Evolutionary conservation across 2,888 invertebrate genomes (phyloP), one percentile per base, ranked within the genome.

Genomic region (Folsomia candida): DNA sequence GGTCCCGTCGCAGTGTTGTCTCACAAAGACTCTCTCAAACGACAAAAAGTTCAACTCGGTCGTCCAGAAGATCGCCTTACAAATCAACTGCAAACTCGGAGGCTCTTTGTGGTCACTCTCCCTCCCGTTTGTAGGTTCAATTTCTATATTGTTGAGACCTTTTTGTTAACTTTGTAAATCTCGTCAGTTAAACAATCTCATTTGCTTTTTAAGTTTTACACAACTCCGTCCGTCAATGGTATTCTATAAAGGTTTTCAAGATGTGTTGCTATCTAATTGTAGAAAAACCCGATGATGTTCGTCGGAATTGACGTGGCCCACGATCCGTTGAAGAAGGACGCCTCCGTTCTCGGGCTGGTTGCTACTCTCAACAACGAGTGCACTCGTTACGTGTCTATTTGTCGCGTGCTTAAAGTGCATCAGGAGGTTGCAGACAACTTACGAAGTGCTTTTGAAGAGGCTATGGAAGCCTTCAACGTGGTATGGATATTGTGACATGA

Each of bases 41-140:
- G 88, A 89, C 27, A 83, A 87, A 11, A 93, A 91, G 81, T 84
- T 92, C 63, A 87, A 91, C 0, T 86, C 91, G 0, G 89, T 97
- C 18, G 89, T 91, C 0, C 92, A 93, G 82, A 97, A 96, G 84
- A 92, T 97, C 57, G 88, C 92, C 0, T 84, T 97, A 26, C 97
- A 97, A 84, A 94, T 97, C 78, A 96, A 94, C 82, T 95, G 95
- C 82, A 97, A 97, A 84, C 84, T 97, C 9, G 97, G 97, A 2
- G 97, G 97, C 1, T 90, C 93, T 0, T 83, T 97, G 25, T 97
- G 97, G 97, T 87, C 89, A 1, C 85, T 97, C 0, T 85, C 86
- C 28, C 91, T 95, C 69, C 97, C 96, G 0, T 86, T 91, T 81
- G 87, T 87, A 83, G 82, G 83, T n/a, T n/a, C n/a, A n/a, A n/a